These are phyloP conservation scores for Thamnophis sirtalis DNA, from an alignment of 2,113 vertebrate genomes.

Conservation along the genomic window DNA sequence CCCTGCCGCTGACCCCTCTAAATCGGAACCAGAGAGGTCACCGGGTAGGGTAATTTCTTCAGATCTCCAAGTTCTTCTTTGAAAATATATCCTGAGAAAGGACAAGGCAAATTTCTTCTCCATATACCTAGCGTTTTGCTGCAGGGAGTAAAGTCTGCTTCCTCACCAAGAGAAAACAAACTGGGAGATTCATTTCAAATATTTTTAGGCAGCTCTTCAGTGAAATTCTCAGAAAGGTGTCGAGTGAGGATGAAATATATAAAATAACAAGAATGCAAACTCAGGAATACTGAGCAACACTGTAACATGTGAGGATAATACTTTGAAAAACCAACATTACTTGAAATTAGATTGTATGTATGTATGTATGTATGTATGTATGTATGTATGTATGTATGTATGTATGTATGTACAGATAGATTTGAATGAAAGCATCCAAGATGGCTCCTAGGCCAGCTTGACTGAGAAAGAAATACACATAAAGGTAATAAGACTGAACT, in stretches of 20 bases:
- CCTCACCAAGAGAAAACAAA: background rate
- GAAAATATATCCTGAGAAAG: background rate
- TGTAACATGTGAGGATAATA: background rate
- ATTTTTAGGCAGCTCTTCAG: background rate
- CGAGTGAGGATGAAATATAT: background rate
- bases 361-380: too few species aligned
- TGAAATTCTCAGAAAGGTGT: background rate
- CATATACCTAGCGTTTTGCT: background rate
- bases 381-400: background rate
- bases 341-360: background rate
- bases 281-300: background rate
- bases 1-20: slow-evolving; percentile 50
- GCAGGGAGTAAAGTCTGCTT: background rate
- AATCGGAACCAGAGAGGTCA: slow-evolving; percentile 59
- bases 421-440: background rate
- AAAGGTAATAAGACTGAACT: background rate
- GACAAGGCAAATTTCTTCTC: background rate
- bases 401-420: too few species aligned
- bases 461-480: background rate
- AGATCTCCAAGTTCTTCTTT: slow-evolving; percentile 35
- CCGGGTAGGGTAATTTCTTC: slow-evolving; percentile 53
- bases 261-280: background rate
- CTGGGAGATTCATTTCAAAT: background rate
- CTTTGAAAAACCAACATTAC: background rate
- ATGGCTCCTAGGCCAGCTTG: background rate